Base-by-base conservation (phyloP, 37 sponge, comb jelly and placozoan species). In the Aphrocallistes beatrix region DNA sequence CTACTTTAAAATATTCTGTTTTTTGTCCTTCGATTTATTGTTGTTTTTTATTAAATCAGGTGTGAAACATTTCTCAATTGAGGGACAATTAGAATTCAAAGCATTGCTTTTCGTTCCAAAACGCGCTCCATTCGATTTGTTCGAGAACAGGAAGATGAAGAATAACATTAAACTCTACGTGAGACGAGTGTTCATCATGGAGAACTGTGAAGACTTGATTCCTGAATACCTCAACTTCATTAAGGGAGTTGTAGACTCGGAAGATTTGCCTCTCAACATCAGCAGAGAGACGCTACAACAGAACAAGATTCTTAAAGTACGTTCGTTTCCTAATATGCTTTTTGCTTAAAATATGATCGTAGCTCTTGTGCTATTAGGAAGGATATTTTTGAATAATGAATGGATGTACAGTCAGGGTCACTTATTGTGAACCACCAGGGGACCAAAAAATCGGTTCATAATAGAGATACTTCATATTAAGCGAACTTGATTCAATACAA, bases 91-190 rank as follows among this genome's bases (percentile, higher is more conserved):
- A 10, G 99, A 98, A 83, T 98, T 98, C 86, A 86, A 91, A 37
- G 99, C 99, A 0, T 88, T 98, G 10, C 91, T 98, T 25, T 98
- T 98, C 85, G 91, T 91, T 21, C 99, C 99, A 17, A 93, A 91
- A 37, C 87, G 99, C 23, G 99, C 99, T 19, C 96, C 99, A 19
- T 98, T 98, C 89, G 99, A 98, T 85, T 90, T 98, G 50, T 98
- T 98, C 90, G 99, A 98, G 86, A 98, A 98, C 86, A 88, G 94
- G 48, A 98, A 98, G 87, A 69, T 87, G 87, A 98, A 98, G 87
- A 98, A 98, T 88, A 95, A 93, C 93, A 95, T 98, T 90, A 98
- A 98, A 88, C 89, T 98, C 87, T 98, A 98, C 83, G 99, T 98
- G 39, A 81, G 99, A 6, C 92, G 99, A 32, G 99, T 98, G 39